Evolutionary conservation across 2,113 vertebrate genomes (phyloP), one percentile per base, ranked within the genome.

Genomic region (Bos javanicus): DNA sequence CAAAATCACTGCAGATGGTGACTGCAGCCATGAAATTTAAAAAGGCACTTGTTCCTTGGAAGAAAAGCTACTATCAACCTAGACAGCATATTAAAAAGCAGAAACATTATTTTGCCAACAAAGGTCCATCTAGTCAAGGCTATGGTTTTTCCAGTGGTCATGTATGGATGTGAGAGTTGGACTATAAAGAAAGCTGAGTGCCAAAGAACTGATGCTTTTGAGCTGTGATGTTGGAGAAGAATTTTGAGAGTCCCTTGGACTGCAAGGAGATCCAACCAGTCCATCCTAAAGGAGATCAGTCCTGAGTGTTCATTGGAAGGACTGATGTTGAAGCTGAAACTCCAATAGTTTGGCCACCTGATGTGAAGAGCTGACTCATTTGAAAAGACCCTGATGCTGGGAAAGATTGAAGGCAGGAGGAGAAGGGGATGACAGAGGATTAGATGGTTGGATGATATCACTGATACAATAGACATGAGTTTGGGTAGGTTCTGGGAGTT

Each of bases 401-500:
- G 16, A 67, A 67, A 10, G 16, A n/a, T 67, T n/a, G 17, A 19
- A 19, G 8, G 16, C 0, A 0, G 33, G n/a, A 71, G 67, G 19
- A 71, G n/a, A 71, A 71, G 19, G 67, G 67, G 19, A 71, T 0
- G 0, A 71, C 19, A 71, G 67, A 39, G 19, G 67, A 23, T 71
- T 10, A 71, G 5, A 71, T 71, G 19, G 19, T 71, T 39, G 67
- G 9, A 71, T 71, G 67, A 11, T 10, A 71, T 71, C 67, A 71
- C 19, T 39, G 67, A 71, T 1, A 2, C n/a, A 71, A 71, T 6
- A 21, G n/a, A 71, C 10, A 39, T 71, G n/a, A 71, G 19, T 39
- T 71, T 23, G 19, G 10, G n/a, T 71, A 12, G 21, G 5, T n/a
- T 71, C 19, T 1, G 0, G 19, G n/a, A 39, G 67, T 23, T 71